Evolutionary conservation across 1,140 invertebrate genomes (phyloP).

Genomic region (Anoplolepis gracilipes): DNA sequence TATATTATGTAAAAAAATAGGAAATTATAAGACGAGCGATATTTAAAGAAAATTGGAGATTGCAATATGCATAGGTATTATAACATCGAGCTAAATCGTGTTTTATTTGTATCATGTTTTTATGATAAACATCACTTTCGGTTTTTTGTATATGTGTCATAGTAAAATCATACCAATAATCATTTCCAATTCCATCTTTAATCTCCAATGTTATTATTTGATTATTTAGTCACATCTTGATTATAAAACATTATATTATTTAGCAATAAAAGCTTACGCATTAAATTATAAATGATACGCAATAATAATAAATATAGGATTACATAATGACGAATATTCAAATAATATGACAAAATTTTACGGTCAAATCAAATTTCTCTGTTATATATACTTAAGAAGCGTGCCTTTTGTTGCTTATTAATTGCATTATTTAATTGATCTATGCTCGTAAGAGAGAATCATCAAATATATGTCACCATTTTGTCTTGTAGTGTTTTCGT

Average conservation of each 20-base stretch:
- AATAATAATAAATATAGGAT: slow-evolving; percentile 11
- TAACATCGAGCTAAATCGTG: not conserved
- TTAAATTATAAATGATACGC: not conserved
- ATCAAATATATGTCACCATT: not conserved
- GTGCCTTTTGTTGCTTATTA: slow-evolving; percentile 15
- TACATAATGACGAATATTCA: not conserved
- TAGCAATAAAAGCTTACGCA: not conserved
- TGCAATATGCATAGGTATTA: not conserved
- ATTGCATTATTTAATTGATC: slow-evolving; percentile 7
- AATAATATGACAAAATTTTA: not conserved
- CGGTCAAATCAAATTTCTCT: not conserved
- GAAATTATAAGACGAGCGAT: not conserved
- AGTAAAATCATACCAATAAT: not conserved
- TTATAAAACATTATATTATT: not conserved
- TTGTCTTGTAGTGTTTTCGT: not conserved
- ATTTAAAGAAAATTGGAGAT: not conserved
- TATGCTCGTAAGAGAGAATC: not conserved
- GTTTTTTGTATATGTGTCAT: not conserved
- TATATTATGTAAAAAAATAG: not conserved
- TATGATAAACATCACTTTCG: not conserved
- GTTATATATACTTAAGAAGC: slow-evolving; percentile 22
- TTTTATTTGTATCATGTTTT: not conserved
- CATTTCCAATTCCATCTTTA: not conserved
- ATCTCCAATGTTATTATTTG: slow-evolving; percentile 3
- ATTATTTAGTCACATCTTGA: not conserved